Base-by-base conservation (phyloP, 2,797 vertebrate species). In the Channallabes apus region DNA sequence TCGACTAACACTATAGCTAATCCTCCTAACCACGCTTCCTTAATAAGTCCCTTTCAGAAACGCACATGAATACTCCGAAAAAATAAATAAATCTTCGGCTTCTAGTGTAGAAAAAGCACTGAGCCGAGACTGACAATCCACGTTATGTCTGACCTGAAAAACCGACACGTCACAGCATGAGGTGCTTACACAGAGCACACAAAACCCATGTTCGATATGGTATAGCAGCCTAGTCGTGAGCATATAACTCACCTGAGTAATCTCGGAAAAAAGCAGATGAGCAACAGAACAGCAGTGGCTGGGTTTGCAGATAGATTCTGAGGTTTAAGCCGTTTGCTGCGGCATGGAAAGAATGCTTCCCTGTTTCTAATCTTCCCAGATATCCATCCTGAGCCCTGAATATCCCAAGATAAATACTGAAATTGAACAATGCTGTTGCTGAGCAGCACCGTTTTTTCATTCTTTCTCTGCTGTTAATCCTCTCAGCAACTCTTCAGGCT, bases 331-430 rank as follows among this genome's bases (percentile, higher is more conserved):
- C 86, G 86, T 93, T 92, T 91, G 35, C 92, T 92, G 93, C 92
- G 92, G 94, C 92, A 89, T 91, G 91, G 91, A 92, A 90, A 92
- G 92, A 93, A 93, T 91, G 77, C 90, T 86, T 94, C 91, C 91
- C 91, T 92, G 91, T 88, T 89, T 94, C 93, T 94, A 95, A 94
- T 95, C 94, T 96, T 89, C 29, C 89, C 90, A 93, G 90, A 92
- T 92, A 95, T 95, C 93, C 93, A 93, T 88, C 85, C 92, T 93
- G 94, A 95, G 94, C 94, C 92, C 91, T 90, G 92, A 94, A 95
- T 94, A 94, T 95, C 94, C 94, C 90, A 93, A 94, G 93, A 94
- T 94, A 94, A 95, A 95, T 94, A 94, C 93, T 93, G 92, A 94
- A 94, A 93, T 91, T 93, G 93, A 95, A 95, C 94, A 95, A 95